A percentile compares a stretch with the other conserved stretches of the same genome.
phyloP scores from a whole-genome alignment of 2,888 invertebrate species.

The Amphipoea lucens region DNA sequence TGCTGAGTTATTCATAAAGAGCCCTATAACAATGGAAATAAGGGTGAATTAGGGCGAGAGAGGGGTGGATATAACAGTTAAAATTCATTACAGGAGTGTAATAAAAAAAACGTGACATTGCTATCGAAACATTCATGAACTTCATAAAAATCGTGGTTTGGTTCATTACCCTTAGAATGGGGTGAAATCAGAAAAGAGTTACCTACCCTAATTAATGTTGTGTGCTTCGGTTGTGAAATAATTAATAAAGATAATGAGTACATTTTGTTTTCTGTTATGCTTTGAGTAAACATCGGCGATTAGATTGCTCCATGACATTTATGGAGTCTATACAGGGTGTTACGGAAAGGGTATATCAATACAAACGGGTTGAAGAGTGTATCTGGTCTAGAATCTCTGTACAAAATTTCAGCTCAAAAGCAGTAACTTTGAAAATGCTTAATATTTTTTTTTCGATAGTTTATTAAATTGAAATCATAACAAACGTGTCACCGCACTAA shows the following conservation, averaged over 20 bases:
- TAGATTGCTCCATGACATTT: background rate
- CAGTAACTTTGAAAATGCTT: no score
- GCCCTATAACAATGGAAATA: constrained; percentile 18
- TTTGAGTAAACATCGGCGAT: background rate
- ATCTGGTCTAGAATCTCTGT: no score
- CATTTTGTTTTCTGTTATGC: background rate
- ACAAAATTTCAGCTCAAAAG: no score
- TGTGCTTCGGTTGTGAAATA: background rate
- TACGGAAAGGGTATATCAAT: no score
- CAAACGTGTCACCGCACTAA: no score
- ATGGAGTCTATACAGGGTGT: no score
- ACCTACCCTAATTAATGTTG: background rate
- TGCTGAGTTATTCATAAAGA: constrained; percentile 20
- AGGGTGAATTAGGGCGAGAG: constrained; percentile 9
- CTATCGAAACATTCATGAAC: constrained; percentile 38
- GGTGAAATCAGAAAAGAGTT: background rate
- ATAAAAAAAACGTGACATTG: constrained; percentile 28
- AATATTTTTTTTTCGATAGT: no score
- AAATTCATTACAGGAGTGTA: constrained; percentile 39
- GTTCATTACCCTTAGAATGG: constrained; percentile 21
- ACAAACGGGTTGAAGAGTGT: no score
- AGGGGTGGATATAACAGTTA: constrained; percentile 20
- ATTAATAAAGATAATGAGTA: no score
- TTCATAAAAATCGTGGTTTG: constrained; percentile 22
- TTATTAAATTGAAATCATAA: no score